Conservation (phyloP, 2,797 vertebrate genomes). For the Schizopygopsis malacanthus region DNA sequence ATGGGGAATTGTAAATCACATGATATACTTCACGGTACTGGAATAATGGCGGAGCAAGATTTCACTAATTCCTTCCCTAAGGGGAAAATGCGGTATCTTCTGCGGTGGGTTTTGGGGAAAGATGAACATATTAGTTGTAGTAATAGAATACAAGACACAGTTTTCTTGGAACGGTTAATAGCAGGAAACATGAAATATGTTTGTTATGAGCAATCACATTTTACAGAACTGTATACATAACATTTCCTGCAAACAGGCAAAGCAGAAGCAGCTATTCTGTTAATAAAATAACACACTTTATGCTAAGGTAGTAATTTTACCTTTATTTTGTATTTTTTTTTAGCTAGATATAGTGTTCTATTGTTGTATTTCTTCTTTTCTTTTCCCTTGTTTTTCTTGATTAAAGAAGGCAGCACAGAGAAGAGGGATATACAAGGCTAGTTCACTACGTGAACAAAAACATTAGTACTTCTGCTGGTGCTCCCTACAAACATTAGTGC, state of each 20-base stretch:
- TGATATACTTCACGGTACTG: conserved; percentile 28
- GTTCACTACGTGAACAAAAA: conserved; percentile 2
- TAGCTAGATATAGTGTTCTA: not conserved
- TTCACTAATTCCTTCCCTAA: conserved; percentile 4
- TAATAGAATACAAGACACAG: not conserved
- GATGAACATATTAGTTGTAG: conserved; percentile 9
- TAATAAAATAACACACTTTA: conserved; percentile 4
- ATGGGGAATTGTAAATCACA: conserved; percentile 3
- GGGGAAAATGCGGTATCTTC: conserved; percentile 5
- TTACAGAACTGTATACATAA: not conserved
- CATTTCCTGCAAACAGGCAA: not conserved
- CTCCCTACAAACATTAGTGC: conserved; percentile 19
- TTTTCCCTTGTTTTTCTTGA: not conserved
- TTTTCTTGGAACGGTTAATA: not conserved
- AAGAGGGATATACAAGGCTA: not conserved
- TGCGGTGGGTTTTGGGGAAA: conserved; percentile 6
- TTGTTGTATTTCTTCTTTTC: not conserved
- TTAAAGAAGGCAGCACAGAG: not conserved
- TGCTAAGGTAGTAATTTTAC: not conserved
- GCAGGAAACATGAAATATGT: not conserved
- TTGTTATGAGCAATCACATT: conserved; percentile 6
- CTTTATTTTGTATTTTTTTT: not conserved
- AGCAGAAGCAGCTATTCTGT: not conserved
- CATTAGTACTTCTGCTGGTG: conserved; percentile 1
- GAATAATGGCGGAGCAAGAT: conserved; percentile 16